A percentile compares a stretch with the other conserved stretches of the same genome.
Evolutionary conservation across 2,113 vertebrate species (phyloP).

Genomic region (Choloepus hoffmanni): DNA sequence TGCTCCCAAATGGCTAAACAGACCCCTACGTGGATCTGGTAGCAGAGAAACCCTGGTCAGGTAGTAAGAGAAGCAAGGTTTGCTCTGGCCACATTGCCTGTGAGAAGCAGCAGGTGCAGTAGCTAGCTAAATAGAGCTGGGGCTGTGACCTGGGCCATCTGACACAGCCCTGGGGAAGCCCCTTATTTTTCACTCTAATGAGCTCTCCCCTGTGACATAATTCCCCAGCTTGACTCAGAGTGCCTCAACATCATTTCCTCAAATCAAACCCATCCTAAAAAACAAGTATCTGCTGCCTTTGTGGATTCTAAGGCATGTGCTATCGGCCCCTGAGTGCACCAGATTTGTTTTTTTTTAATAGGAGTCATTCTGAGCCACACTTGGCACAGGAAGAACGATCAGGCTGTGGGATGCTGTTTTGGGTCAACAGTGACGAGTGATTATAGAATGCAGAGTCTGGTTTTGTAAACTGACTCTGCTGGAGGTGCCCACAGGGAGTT

Average conservation of each 20-base stretch:
- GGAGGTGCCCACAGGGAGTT: background rate
- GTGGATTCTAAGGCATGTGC: background rate
- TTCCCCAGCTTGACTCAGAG: background rate
- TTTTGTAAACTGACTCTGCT: background rate
- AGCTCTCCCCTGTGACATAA: background rate
- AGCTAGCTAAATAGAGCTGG: no score
- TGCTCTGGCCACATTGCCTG: background rate
- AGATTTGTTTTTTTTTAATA: background rate
- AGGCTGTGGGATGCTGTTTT: background rate
- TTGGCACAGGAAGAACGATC: background rate
- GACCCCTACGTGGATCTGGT: background rate
- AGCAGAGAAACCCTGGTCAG: background rate
- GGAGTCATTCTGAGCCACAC: background rate
- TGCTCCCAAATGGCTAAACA: background rate
- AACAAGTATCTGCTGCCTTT: background rate
- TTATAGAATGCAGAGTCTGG: background rate
- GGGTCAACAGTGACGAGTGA: slow-evolving; percentile 11
- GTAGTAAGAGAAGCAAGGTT: accelerated
- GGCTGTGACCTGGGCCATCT: no score
- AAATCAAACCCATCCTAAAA: background rate
- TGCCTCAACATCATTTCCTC: background rate
- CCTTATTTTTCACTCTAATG: background rate
- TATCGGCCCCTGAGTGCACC: background rate
- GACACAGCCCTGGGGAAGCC: background rate
- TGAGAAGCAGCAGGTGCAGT: accelerated